phyloP scores from a whole-genome alignment of 92 coral and sea anemone species.

The Diadumene lineata region DNA sequence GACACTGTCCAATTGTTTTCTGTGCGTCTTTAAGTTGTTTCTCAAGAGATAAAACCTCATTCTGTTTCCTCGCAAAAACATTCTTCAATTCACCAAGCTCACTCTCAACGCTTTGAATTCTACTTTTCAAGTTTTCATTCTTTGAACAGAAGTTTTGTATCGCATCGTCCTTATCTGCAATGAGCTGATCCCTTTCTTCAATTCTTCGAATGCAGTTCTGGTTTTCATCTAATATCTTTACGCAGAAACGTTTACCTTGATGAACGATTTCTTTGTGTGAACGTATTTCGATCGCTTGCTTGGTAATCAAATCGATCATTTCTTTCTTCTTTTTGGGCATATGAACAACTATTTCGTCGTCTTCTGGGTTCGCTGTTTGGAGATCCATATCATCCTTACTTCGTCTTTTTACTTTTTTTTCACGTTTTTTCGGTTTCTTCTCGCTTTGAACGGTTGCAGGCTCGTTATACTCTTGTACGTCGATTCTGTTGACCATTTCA shows the following conservation, averaged over 20 bases:
- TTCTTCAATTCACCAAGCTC: constrained; percentile 51
- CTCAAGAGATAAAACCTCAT: constrained; percentile 25
- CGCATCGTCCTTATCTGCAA: constrained; percentile 52
- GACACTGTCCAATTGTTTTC: constrained; percentile 52
- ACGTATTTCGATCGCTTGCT: constrained; percentile 53
- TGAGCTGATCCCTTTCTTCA: constrained; percentile 60
- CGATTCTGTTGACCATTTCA: constrained; percentile 11
- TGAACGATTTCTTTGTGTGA: constrained; percentile 54
- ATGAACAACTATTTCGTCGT: constrained; percentile 29
- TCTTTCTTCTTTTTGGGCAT: constrained; percentile 65
- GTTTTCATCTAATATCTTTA: constrained; percentile 37
- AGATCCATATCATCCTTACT: constrained; percentile 45
- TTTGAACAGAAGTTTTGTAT: constrained; percentile 49
- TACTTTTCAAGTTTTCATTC: constrained; percentile 11
- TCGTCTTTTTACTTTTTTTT: constrained; percentile 9
- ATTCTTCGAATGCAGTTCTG: constrained; percentile 34
- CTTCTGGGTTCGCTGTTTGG: constrained; percentile 10
- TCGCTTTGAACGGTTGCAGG: neutral
- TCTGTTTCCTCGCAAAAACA: constrained; percentile 39
- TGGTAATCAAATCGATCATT: constrained; percentile 43
- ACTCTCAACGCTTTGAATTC: constrained; percentile 27
- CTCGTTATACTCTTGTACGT: constrained; percentile 1
- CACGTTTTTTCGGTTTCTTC: constrained; percentile 10
- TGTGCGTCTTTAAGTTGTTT: constrained; percentile 49
- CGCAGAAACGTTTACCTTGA: constrained; percentile 44